phyloP scores from a whole-genome alignment of 2,888 invertebrate genomes.

The Campopleginae sp. region DNA sequence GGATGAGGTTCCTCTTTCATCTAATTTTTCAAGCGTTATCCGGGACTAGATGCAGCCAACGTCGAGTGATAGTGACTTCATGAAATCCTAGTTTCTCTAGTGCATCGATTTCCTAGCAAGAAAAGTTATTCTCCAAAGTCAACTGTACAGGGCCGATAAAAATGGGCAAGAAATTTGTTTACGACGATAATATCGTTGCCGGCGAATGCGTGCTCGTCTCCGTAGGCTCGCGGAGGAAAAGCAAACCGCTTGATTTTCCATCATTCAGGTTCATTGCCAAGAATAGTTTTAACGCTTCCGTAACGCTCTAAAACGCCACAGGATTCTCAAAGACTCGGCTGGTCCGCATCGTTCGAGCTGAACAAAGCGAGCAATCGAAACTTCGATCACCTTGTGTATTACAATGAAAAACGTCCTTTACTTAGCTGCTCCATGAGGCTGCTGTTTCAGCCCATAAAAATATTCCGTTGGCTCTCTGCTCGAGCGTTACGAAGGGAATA shows the following conservation, averaged over 20 bases:
- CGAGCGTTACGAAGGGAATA: slow-evolving; percentile 50
- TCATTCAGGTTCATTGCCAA: slow-evolving; percentile 30
- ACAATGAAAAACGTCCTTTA: slow-evolving; percentile 32
- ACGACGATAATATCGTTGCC: slow-evolving; percentile 24
- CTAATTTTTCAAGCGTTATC: neutral
- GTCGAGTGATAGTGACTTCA: neutral
- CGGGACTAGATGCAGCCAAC: neutral
- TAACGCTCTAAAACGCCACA: slow-evolving; percentile 81
- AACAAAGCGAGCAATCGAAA: slow-evolving; percentile 67
- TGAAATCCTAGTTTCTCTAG: neutral
- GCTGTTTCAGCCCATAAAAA: slow-evolving; percentile 47
- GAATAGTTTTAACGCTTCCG: slow-evolving; percentile 67
- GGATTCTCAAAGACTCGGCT: slow-evolving; percentile 48
- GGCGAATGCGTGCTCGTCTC: neutral
- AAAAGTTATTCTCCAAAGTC: slow-evolving; percentile 26
- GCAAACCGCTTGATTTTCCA: slow-evolving; percentile 27
- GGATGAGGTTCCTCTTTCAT: neutral
- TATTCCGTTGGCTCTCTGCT: slow-evolving; percentile 58
- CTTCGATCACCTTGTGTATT: slow-evolving; percentile 24
- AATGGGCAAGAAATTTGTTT: slow-evolving; percentile 37
- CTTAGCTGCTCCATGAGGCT: slow-evolving; percentile 44
- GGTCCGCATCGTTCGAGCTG: slow-evolving; percentile 60
- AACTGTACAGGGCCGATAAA: neutral
- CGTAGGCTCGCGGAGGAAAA: neutral
- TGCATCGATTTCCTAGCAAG: slow-evolving; percentile 9